Percentiles rank a stretch among this genome's conserved stretches.
These are phyloP conservation scores for Chanos chanos DNA, from an alignment of 2,797 vertebrate species.

Conservation along the genomic window DNA sequence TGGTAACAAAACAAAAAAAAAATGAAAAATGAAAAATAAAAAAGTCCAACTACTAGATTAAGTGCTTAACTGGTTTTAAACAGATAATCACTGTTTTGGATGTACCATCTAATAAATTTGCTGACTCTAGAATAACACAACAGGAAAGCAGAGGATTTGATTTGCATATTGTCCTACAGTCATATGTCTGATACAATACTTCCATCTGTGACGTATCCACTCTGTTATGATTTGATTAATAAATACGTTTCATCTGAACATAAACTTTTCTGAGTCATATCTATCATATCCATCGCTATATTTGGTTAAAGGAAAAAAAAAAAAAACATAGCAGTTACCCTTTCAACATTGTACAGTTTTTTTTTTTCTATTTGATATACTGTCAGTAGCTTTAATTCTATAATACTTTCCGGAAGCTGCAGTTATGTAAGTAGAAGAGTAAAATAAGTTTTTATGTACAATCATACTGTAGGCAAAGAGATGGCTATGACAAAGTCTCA, in stretches of 20 bases:
- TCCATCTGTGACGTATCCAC: conserved; percentile 41
- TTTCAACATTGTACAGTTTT: conserved; percentile 40
- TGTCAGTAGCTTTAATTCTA: conserved; percentile 43
- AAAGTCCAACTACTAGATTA: conserved; percentile 33
- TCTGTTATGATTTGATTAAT: conserved; percentile 54
- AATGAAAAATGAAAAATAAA: too few species aligned
- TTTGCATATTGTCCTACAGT: conserved; percentile 29
- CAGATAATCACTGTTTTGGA: conserved; percentile 56
- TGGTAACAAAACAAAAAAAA: too few species aligned
- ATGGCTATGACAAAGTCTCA: conserved; percentile 38
- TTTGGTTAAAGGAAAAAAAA: conserved; percentile 75
- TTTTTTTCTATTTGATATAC: conserved; percentile 40
- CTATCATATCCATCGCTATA: conserved; percentile 74
- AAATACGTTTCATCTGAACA: conserved; percentile 69
- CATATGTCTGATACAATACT: conserved; percentile 37
- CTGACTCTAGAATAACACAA: conserved; percentile 35
- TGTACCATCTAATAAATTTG: conserved; percentile 28
- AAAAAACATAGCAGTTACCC: too few species aligned
- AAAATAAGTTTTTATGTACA: conserved; percentile 73
- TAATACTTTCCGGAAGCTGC: conserved; percentile 64
- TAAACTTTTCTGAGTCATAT: conserved; percentile 74
- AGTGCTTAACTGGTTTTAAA: conserved; percentile 47
- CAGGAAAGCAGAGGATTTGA: too few species aligned
- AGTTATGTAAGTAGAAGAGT: conserved; percentile 48
- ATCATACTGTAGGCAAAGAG: conserved; percentile 45